phyloP scores from a whole-genome alignment of 2,888 invertebrate species.

The Lycophotia porphyrea region DNA sequence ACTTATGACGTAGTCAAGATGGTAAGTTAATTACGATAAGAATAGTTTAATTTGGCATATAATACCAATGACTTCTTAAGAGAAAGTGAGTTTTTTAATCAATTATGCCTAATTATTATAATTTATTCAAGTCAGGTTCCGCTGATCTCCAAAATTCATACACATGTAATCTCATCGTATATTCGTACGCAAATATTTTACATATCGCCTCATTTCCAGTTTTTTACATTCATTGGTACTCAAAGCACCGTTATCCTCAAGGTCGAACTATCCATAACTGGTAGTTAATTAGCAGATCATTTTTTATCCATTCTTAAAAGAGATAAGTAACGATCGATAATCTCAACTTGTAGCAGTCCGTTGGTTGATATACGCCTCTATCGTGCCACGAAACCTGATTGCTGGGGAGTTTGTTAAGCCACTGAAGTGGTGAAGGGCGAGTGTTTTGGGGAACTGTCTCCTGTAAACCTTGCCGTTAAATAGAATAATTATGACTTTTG shows the following conservation, averaged over 20 bases:
- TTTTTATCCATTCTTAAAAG: not conserved
- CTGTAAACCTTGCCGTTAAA: too few species aligned
- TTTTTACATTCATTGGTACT: not conserved
- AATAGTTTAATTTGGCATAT: not conserved
- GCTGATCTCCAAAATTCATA: not conserved
- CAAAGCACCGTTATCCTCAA: constrained; percentile 21
- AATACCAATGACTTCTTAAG: not conserved
- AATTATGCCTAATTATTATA: not conserved
- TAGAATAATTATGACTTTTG: too few species aligned
- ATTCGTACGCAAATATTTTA: constrained; percentile 12
- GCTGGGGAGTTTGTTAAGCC: too few species aligned
- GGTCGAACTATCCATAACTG: constrained; percentile 8
- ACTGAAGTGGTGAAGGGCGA: too few species aligned
- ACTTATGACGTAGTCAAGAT: not conserved
- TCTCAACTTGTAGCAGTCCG: not conserved
- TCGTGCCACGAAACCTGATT: not conserved
- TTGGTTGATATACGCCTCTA: not conserved
- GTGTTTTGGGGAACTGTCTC: too few species aligned
- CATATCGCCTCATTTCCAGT: not conserved
- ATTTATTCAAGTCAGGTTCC: constrained; percentile 18
- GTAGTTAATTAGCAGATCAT: not conserved
- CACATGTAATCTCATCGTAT: not conserved
- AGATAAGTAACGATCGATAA: not conserved
- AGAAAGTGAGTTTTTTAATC: not conserved
- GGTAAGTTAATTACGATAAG: not conserved